Base-by-base conservation (phyloP, 2,113 vertebrate genomes). In the Nansenia antarctica region DNA sequence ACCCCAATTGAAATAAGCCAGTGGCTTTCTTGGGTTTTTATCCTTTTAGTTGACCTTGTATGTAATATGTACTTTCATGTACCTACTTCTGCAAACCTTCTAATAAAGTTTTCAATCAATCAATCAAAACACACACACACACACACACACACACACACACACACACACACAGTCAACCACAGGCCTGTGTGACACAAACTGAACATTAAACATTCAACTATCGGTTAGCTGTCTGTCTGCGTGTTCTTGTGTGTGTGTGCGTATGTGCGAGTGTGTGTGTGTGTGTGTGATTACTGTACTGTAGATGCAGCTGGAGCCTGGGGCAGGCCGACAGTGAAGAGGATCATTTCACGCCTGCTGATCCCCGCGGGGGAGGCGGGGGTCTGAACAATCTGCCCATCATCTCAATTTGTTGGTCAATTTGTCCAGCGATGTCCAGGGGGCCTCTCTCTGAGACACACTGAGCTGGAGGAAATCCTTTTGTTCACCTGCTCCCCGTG, bases 81-180 rank as follows among this genome's bases (percentile, higher is more conserved):
- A n/a, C n/a, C n/a, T n/a, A n/a, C n/a, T n/a, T n/a, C n/a, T n/a
- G n/a, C n/a, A n/a, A n/a, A n/a, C n/a, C n/a, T n/a, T n/a, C n/a
- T n/a, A n/a, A n/a, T n/a, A n/a, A n/a, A n/a, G n/a, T n/a, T n/a
- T n/a, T n/a, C n/a, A n/a, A n/a, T n/a, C n/a, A n/a, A n/a, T n/a
- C n/a, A n/a, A n/a, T n/a, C n/a, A n/a, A n/a, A n/a, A n/a, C n/a
- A n/a, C n/a, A n/a, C n/a, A n/a, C n/a, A 62, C 32, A 30, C 27
- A 53, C 49, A 24, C 49, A 9, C 49, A 53, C 5, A 24, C 49
- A 26, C 20, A 53, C 49, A 53, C 35, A 49, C 45, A 49, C 15
- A 64, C 62, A 49, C 39, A 49, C 62, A 64, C 24, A 49, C 37
- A 49, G 22, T 47, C 34, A 35, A 1, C n/a, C 34, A 63, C 5